These are phyloP conservation scores for Alectura lathami DNA, from an alignment of 2,113 vertebrate genomes.

Conservation along the genomic window DNA sequence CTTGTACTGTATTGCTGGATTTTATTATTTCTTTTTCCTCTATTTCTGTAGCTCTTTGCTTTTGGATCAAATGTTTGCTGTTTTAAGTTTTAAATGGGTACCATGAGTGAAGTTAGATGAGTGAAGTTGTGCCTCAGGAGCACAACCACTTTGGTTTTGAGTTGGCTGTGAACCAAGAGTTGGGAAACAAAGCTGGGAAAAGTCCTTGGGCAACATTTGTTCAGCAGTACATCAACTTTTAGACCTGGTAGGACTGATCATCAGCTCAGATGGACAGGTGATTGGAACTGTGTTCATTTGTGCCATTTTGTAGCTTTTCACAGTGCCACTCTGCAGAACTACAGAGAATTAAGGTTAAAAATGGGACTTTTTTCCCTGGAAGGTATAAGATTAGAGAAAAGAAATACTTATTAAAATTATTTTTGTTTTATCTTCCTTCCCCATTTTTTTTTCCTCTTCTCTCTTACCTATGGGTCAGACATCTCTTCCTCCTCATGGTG, in stretches of 20 bases:
- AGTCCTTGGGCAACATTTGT: neutral
- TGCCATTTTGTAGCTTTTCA: neutral
- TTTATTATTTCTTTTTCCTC: neutral
- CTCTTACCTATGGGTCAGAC: neutral
- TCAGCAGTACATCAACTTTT: neutral
- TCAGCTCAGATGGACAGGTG: neutral
- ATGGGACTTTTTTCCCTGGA: neutral
- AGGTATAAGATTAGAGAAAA: neutral
- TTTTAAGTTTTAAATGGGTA: neutral
- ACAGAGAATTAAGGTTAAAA: neutral
- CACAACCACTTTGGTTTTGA: neutral
- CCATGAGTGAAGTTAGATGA: neutral
- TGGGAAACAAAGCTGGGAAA: neutral
- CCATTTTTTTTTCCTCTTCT: neutral
- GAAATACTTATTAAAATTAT: neutral
- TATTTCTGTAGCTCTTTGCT: neutral
- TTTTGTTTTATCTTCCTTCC: neutral
- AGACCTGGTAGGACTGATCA: neutral
- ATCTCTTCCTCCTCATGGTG: neutral
- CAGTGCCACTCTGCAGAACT: neutral
- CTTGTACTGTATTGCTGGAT: neutral
- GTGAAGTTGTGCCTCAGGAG: neutral
- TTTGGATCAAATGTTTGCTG: neutral
- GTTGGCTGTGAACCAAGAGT: neutral
- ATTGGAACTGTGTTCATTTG: neutral